Conservation (phyloP, 1,140 invertebrate species). For the Bombus haemorrhoidalis region DNA sequence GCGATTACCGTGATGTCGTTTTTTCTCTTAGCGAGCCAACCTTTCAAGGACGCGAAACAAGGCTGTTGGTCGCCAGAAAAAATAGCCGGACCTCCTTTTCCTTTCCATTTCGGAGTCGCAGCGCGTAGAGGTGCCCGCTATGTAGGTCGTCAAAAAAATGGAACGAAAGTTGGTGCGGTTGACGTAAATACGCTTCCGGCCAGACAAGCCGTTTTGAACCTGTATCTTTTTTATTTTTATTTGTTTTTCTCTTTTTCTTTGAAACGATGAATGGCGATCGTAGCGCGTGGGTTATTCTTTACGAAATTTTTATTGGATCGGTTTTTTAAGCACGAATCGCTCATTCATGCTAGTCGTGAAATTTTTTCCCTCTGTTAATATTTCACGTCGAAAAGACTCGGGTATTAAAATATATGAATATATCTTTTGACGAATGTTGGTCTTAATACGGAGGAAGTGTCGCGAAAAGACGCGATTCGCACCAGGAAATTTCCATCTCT, state of each 20-base stretch:
- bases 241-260: neutral
- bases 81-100: neutral
- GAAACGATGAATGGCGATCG: neutral
- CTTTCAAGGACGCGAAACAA: constrained; percentile 26
- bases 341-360: too few species aligned
- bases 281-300: neutral
- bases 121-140: neutral
- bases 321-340: too few species aligned
- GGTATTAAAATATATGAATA: neutral
- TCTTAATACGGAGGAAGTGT: neutral
- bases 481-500: neutral
- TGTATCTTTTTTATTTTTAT: neutral
- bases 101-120: neutral
- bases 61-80: constrained; percentile 6
- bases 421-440: neutral
- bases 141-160: constrained; percentile 35
- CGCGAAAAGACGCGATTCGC: neutral
- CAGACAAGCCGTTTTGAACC: neutral
- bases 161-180: constrained; percentile 8
- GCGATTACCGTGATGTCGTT: neutral
- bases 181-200: constrained; percentile 21
- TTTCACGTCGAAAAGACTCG: neutral
- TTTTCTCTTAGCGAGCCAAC: constrained; percentile 31
- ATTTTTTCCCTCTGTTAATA: neutral
- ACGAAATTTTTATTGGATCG: neutral